Conservation (phyloP, 2,797 vertebrate genomes). For the Lepilemur septentrionalis region DNA sequence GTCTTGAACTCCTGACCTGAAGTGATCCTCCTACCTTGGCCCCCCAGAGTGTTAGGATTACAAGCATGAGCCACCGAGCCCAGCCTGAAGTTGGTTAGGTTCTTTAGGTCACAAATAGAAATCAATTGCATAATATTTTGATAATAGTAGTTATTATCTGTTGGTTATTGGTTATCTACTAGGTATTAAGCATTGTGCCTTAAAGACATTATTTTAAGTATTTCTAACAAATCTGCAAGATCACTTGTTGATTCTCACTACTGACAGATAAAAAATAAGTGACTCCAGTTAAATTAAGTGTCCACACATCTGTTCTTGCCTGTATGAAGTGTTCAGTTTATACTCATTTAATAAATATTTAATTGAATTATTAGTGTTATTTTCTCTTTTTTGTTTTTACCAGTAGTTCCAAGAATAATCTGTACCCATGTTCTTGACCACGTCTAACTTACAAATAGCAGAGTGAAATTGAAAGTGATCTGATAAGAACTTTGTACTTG, state of each 20-base stretch:
- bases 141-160: neutral
- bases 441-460: neutral
- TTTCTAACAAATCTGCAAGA: neutral
- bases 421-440: neutral
- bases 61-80: neutral
- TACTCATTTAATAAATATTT: neutral
- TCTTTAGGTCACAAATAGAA: neutral
- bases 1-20: neutral
- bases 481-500: conserved; percentile 1
- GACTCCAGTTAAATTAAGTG: neutral
- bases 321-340: neutral
- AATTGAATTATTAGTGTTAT: neutral
- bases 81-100: neutral
- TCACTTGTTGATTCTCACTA: neutral
- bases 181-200: neutral
- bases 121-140: neutral
- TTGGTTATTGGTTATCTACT: neutral
- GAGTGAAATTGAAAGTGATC: neutral
- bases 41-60: neutral
- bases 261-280: neutral
- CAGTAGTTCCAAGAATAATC: neutral
- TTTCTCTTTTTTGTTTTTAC: neutral
- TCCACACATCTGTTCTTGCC: neutral
- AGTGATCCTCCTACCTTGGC: neutral
- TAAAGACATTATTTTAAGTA: neutral